Percentiles rank a stretch among this genome's conserved stretches.
Conservation (phyloP, 2,797 vertebrate genomes). For the Spatula versicolor region DNA sequence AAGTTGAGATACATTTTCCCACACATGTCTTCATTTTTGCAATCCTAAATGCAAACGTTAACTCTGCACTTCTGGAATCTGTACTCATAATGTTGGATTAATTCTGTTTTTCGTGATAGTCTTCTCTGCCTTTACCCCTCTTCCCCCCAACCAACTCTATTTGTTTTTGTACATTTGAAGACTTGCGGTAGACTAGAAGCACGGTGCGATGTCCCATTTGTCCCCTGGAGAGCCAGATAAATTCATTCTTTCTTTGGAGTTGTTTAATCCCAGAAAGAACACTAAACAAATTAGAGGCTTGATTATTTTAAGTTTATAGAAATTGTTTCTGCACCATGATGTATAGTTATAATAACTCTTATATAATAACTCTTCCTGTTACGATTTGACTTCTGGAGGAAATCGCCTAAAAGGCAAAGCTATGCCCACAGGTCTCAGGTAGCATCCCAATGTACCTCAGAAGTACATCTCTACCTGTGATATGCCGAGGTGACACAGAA, state of each 20-base stretch:
- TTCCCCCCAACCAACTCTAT: not conserved
- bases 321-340: not conserved
- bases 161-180: not conserved
- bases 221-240: not conserved
- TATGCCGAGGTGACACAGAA: not conserved
- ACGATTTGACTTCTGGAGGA: not conserved
- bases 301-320: not conserved
- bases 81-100: not conserved
- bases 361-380: not conserved
- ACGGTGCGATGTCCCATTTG: not conserved
- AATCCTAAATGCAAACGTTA: not conserved
- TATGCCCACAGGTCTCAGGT: accelerated
- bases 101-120: not conserved
- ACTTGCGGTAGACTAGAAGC: not conserved
- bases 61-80: not conserved
- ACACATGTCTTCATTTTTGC: not conserved
- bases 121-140: too few relatives aligned
- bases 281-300: not conserved
- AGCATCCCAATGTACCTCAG: not conserved
- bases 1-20: not conserved
- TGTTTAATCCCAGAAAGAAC: not conserved
- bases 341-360: not conserved
- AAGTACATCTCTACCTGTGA: not conserved
- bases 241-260: not conserved
- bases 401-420: not conserved